These are phyloP conservation scores for Pollenia amentaria DNA, from an alignment of 2,888 invertebrate species.

Conservation along the genomic window DNA sequence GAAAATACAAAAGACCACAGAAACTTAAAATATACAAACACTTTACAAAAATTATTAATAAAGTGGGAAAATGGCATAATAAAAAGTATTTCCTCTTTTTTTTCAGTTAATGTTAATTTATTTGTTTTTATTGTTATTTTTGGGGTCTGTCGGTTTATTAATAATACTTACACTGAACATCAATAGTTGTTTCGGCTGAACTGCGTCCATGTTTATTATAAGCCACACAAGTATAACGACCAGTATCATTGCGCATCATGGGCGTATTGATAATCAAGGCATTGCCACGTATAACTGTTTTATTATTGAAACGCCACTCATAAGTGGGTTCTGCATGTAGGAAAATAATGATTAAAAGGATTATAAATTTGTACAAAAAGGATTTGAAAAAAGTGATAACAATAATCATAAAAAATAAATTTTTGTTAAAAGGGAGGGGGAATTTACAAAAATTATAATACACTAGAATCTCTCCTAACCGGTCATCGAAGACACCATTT, in stretches of 20 bases:
- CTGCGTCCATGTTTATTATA: conserved; percentile 92
- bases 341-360: conserved; percentile 32
- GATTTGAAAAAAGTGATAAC: neutral
- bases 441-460: neutral
- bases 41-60: conserved; percentile 40
- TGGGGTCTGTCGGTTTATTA: neutral
- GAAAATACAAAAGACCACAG: conserved; percentile 57
- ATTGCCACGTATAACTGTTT: conserved; percentile 82
- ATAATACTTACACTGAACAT: conserved; percentile 91
- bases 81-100: conserved; percentile 1
- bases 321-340: conserved; percentile 81
- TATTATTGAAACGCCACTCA: conserved; percentile 83
- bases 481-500: too few species aligned
- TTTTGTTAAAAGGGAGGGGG: neutral
- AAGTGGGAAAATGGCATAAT: conserved; percentile 28
- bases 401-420: conserved; percentile 56
- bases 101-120: neutral
- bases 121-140: neutral
- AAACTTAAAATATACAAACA: conserved; percentile 31
- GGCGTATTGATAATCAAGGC: conserved; percentile 88
- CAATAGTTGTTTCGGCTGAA: conserved; percentile 89
- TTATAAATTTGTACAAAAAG: neutral
- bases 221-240: conserved; percentile 92
- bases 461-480: too few species aligned
- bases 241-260: conserved; percentile 89